phyloP scores from a whole-genome alignment of 2,888 invertebrate species.

The Tillus elongatus region DNA sequence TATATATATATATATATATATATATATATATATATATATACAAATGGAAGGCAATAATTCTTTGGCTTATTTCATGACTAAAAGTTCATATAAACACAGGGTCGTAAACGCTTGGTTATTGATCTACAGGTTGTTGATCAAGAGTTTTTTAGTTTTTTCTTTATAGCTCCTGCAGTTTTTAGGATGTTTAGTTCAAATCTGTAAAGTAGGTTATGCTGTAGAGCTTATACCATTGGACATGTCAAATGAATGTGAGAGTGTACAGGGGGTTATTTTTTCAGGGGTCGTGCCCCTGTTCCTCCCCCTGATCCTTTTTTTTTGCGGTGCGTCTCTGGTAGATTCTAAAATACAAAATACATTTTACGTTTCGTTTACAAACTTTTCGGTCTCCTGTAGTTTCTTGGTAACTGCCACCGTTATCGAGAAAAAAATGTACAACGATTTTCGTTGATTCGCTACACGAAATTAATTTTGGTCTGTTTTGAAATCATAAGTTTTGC shows the following conservation, averaged over 20 bases:
- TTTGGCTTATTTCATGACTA: slow-evolving; percentile 1
- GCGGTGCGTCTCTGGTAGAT: background rate
- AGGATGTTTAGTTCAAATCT: slow-evolving; percentile 1
- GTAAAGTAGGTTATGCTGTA: background rate
- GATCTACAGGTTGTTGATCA: background rate
- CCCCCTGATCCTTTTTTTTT: background rate
- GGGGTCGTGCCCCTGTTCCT: background rate
- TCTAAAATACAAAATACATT: background rate
- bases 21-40: no score
- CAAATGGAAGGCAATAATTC: slow-evolving; percentile 4
- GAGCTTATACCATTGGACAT: slow-evolving; percentile 2
- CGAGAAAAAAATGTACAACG: background rate
- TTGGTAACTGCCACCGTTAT: background rate
- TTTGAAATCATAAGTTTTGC: no score
- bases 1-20: no score
- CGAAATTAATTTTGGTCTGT: no score
- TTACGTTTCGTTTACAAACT: background rate
- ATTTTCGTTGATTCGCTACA: background rate
- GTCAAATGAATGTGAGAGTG: background rate
- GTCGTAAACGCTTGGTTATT: background rate
- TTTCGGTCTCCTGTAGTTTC: slow-evolving; percentile 1
- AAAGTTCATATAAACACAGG: slow-evolving; percentile 4
- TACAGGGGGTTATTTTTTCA: background rate
- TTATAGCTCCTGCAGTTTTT: slow-evolving; percentile 3
- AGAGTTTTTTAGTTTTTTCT: background rate